phyloP scores from a whole-genome alignment of 2,113 vertebrate species.

The Pampusana beccarii region DNA sequence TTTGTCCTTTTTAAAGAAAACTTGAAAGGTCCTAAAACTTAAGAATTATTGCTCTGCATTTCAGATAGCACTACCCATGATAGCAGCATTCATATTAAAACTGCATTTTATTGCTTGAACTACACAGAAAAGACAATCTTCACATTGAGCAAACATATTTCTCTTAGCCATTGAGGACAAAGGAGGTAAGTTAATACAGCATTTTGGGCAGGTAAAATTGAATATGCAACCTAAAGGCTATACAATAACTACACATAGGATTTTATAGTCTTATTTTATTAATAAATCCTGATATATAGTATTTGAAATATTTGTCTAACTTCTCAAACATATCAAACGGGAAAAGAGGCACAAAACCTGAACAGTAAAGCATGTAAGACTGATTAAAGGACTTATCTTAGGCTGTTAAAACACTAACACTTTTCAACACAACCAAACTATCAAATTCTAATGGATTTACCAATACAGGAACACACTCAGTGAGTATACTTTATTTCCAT shows the following conservation, averaged over 20 bases:
- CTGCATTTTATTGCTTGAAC: background rate
- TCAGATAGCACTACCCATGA: background rate
- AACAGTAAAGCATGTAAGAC: background rate
- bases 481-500: background rate
- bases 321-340: background rate
- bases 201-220: background rate
- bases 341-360: background rate
- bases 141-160: background rate
- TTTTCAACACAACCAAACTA: background rate
- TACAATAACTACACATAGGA: background rate
- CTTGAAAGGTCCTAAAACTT: background rate
- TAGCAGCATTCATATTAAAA: background rate
- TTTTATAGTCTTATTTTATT: background rate
- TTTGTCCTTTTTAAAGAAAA: background rate
- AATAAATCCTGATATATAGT: background rate
- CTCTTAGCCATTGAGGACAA: background rate
- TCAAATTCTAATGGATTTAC: background rate
- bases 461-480: background rate
- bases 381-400: background rate
- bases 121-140: background rate
- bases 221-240: background rate
- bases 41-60: background rate
- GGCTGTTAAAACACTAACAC: background rate
- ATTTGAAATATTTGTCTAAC: background rate
- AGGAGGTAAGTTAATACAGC: background rate